Percentiles rank a stretch among this genome's conserved stretches.
These are phyloP conservation scores for Loripinus fragilis DNA, from an alignment of 2,888 invertebrate genomes.

Conservation along the genomic window DNA sequence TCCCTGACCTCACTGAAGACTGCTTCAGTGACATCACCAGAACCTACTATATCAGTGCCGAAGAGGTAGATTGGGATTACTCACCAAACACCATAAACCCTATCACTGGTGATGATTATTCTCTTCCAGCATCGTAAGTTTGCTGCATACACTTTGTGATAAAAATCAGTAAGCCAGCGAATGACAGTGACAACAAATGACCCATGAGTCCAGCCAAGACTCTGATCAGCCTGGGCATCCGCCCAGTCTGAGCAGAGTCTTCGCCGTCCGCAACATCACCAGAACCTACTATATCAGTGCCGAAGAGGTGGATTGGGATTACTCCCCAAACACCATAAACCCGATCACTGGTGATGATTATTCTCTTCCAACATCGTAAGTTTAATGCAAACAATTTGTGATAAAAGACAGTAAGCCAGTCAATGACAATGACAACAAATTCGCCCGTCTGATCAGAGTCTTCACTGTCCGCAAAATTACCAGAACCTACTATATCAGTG, in stretches of 20 bases:
- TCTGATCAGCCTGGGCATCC: too few relatives aligned
- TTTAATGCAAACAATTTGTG: too few relatives aligned
- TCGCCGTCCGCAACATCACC: conserved; percentile 26
- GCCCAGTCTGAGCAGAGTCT: too few relatives aligned
- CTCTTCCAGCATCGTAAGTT: conserved; percentile 46
- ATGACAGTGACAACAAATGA: too few relatives aligned
- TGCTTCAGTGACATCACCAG: conserved; percentile 34
- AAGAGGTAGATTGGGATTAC: conserved; percentile 53
- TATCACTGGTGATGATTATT: conserved; percentile 40
- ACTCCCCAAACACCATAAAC: conserved; percentile 45
- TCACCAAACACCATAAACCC: conserved; percentile 50
- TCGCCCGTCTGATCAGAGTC: too few relatives aligned
- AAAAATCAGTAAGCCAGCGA: too few relatives aligned
- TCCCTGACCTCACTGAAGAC: conserved; percentile 24
- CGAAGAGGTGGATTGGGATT: conserved; percentile 53
- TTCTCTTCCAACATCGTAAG: conserved; percentile 46
- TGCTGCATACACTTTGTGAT: too few relatives aligned
- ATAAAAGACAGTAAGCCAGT: too few relatives aligned
- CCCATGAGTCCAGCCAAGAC: too few relatives aligned
- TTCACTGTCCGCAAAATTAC: conserved; percentile 31
- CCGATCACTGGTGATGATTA: conserved; percentile 47
- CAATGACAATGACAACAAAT: too few relatives aligned
- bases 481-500: conserved; percentile 49
- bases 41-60: conserved; percentile 50
- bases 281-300: conserved; percentile 52